Evolutionary conservation across 2,113 vertebrate genomes (phyloP), one percentile per base, ranked within the genome.

Genomic region (Ptyas mucosa): DNA sequence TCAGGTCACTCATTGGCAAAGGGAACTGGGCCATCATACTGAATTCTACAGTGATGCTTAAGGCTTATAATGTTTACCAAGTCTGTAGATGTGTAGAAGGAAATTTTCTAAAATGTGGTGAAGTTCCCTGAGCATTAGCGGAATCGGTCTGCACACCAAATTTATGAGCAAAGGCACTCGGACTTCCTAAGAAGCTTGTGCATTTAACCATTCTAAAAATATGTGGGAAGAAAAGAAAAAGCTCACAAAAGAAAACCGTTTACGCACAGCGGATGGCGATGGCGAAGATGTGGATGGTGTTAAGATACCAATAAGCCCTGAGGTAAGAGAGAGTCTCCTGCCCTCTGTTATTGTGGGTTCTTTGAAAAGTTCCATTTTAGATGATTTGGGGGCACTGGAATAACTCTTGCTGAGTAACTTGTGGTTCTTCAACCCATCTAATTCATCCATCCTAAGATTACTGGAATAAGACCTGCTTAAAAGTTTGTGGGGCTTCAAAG

Each of bases 251-350:
- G 87, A 57, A 90, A 96, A 91, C 90, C 1, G 57, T 81, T 75
- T 98, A 98, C 98, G 96, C 96, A 99, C 98, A 98, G 97, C 96
- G 95, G 98, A 96, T 96, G 98, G 98, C 49, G 98, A 97, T 95
- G 98, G 97, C 96, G 98, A 98, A 90, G 98, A 98, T 95, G 98
- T 98, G 81, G 98, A 98, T 91, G 98, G 98, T 94, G 98, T 98
- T 97, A 98, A 97, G 97, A 99, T 98, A 97, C 98, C 98, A 95
- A 99, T 98, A 95, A 99, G 98, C 97, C 98, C 98, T 98, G 98
- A 99, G 98, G 98, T 98, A 97, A 99, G 98, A 96, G 98, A 99
- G 97, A 98, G 98, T 94, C 98, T 97, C 93, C 98, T 97, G 97
- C 98, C 96, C 97, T 99, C 98, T 89, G 97, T 95, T 85, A 61